phyloP scores from a whole-genome alignment of 2,797 vertebrate genomes.

The Myoxocephalus aenaeus region DNA sequence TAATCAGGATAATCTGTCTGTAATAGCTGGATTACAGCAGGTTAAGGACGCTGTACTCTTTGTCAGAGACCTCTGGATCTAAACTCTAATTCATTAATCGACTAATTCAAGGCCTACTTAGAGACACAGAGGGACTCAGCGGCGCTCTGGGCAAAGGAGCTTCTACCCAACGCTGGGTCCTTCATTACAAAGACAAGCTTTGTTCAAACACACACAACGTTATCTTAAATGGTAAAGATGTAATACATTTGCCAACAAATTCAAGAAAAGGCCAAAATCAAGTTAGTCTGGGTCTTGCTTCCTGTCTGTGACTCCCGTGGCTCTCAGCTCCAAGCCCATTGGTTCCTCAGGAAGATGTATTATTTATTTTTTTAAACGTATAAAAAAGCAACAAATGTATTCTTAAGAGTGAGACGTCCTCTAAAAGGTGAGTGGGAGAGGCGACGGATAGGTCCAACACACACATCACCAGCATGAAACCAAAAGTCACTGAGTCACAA shows the following conservation, averaged over 20 bases:
- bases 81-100: constrained; percentile 65
- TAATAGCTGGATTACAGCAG: constrained; percentile 75
- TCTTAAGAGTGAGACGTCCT: too few relatives aligned
- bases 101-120: constrained; percentile 47
- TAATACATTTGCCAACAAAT: neutral
- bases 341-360: neutral
- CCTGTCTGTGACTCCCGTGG: neutral
- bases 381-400: too few relatives aligned
- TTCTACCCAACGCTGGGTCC: neutral
- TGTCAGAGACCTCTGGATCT: constrained; percentile 44
- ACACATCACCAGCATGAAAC: too few relatives aligned
- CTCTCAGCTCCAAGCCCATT: neutral
- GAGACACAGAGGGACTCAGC: constrained; percentile 15
- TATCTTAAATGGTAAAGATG: neutral
- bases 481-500: too few relatives aligned
- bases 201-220: neutral
- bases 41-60: constrained; percentile 44
- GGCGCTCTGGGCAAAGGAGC: constrained; percentile 21
- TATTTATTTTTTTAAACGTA: too few relatives aligned
- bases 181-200: neutral
- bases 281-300: neutral
- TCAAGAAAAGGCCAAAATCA: neutral
- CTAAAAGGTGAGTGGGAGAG: too few relatives aligned
- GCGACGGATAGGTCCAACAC: too few relatives aligned
- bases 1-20: constrained; percentile 73